Base-by-base conservation (phyloP, 2,888 invertebrate species). In the Caenorhabditis imperialis region DNA sequence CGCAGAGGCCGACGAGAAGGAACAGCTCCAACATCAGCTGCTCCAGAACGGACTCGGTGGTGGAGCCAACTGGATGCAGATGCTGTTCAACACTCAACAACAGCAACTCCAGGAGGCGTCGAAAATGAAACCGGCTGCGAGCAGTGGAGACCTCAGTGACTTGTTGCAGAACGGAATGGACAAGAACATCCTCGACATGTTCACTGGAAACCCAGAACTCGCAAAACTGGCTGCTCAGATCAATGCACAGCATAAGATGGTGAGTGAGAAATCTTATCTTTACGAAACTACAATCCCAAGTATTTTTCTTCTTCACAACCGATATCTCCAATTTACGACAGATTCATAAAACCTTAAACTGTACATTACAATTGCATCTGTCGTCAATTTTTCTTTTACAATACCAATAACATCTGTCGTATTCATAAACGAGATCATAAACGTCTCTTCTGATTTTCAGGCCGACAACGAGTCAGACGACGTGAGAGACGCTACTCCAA, bases 1-100 rank as follows among this genome's bases (percentile, higher is more conserved):
- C 25, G 55, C 54, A 12, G 75, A 75, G 0, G 35, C 18, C 20
- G 58, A 61, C 18, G 62, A 62, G 33, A 54, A 65, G 58, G 58
- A 69, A 12, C 47, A 54, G 12, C 40, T 57, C 16, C 23, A 45
- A 5, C 48, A 35, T 16, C 65, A 55, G 14, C n/a, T 57, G 16
- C 10, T 65, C 8, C 55, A 55, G 20, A 50, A 40, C n/a, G 55
- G 63, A 25, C 25, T 48, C 25, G 27, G 14, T 25, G 47, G 38
- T 16, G 45, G 38, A 18, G 48, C 30, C 18, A 44, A 53, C 18
- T 65, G 37, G 48, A 55, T 65, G 55, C 18, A 35, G 10, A 55
- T 65, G 55, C 14, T 65, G 33, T 27, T 45, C 2, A 45, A 60
- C 22, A 58, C 62, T 14, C 57, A 67, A 30, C 69, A 69, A 20